A percentile compares a stretch with the other conserved stretches of the same genome.
phyloP scores from a whole-genome alignment of 2,888 invertebrate species.

The Thymelicus acteon region DNA sequence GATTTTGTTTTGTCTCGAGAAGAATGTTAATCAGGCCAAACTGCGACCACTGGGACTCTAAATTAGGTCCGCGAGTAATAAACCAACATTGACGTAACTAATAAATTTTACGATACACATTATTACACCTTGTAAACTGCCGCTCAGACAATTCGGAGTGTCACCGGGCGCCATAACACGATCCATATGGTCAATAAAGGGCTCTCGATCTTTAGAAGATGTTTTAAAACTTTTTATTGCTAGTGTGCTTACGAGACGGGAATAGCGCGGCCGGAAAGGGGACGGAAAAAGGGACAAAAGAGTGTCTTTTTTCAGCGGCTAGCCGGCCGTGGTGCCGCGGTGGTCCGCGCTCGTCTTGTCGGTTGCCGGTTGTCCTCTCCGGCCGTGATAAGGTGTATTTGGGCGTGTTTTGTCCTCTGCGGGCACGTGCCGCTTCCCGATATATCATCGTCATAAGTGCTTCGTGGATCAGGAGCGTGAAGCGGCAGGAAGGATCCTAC shows the following conservation, averaged over 20 bases:
- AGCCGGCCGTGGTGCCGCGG: slow-evolving; percentile 51
- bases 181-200: slow-evolving; percentile 50
- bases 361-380: slow-evolving; percentile 14
- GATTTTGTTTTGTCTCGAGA: not conserved
- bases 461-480: not conserved
- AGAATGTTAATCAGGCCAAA: not conserved
- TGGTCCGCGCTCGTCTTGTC: slow-evolving; percentile 41
- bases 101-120: slow-evolving; percentile 26
- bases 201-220: slow-evolving; percentile 43
- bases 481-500: slow-evolving; percentile 1
- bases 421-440: slow-evolving; percentile 21
- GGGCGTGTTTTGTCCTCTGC: slow-evolving; percentile 12
- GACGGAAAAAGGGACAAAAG: slow-evolving; percentile 60
- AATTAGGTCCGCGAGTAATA: slow-evolving; percentile 44
- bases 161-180: slow-evolving; percentile 42
- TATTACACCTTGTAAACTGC: slow-evolving; percentile 30
- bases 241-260: slow-evolving; percentile 46
- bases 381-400: slow-evolving; percentile 20
- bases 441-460: slow-evolving; percentile 7
- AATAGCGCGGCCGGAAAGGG: slow-evolving; percentile 58
- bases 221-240: slow-evolving; percentile 46
- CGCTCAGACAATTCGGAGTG: slow-evolving; percentile 38
- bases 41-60: not conserved
- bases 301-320: slow-evolving; percentile 64
- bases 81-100: slow-evolving; percentile 46